Evolutionary conservation across 2,888 invertebrate genomes (phyloP), one percentile per base, ranked within the genome.

Genomic region (Drosophila austrosaltans): DNA sequence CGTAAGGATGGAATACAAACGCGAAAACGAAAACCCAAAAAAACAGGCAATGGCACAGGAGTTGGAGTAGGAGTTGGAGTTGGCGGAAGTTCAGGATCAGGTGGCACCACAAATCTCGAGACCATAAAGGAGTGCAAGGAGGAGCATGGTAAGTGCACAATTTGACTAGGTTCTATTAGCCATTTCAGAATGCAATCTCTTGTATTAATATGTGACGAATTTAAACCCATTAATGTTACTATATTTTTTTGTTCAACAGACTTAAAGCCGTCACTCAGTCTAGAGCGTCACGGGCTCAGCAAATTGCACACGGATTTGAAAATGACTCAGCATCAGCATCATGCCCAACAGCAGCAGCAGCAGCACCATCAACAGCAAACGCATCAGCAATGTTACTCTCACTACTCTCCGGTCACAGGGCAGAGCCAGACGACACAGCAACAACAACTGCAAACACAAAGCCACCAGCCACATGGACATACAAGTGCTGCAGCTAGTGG

Each of bases 1-100:
- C 95, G 98, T 79, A 98, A 98, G 92, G 98, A 98, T 90, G 98
- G 98, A 66, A 98, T 99, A 76, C 98, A 98, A 93, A 98, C 98
- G 53, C 94, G 99, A 79, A 99, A 99, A 92, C 95, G 99, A 63
- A 99, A 99, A 91, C 97, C 97, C 72, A 97, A 97, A 92, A 97
- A 97, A 91, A 94, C 96, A 8, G 95, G 94, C 56, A 93, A 93
- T 79, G 94, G 93, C 25, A 71, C 80, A 22, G 54, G 71, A 16
- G 60, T 76, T 0, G 76, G 74, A 16, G 60, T 76, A 0, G 76
- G 74, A 2, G 69, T 82, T 20, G 79, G 75, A 30, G 68, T 75
- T 28, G 64, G 68, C 2, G 36, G 66, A 5, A 62, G 67, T 57
- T 63, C 79, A 58, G 66, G 78, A 72, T 5, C 81, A 75, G 66